A percentile compares a stretch with the other conserved stretches of the same genome.
phyloP scores from a whole-genome alignment of 2,113 vertebrate genomes.

The Microtus montanus region DNA sequence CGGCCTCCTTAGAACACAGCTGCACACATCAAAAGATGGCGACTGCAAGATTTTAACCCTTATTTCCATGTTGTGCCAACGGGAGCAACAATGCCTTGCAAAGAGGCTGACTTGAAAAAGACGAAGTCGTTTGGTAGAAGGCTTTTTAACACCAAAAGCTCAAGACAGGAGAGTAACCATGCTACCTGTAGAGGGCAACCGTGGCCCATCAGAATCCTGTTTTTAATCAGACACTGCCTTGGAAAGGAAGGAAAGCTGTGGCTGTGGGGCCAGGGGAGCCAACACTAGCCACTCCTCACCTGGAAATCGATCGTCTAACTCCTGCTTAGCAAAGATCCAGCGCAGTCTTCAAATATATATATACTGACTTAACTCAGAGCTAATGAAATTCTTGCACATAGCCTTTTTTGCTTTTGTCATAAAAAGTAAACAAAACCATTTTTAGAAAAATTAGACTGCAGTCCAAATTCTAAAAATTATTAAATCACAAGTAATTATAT shows the following conservation, averaged over 20 bases:
- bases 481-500: not conserved
- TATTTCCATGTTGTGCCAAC: not conserved
- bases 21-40: not conserved
- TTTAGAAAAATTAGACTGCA: not conserved
- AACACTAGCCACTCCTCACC: not conserved
- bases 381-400: not conserved
- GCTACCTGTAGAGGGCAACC: conserved; percentile 61
- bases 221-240: not conserved
- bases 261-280: not conserved
- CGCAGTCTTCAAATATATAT: not conserved
- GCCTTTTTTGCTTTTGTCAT: not conserved
- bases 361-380: not conserved
- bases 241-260: not conserved
- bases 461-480: conserved; percentile 39
- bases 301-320: not conserved
- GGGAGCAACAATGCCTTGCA: accelerated
- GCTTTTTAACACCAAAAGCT: not conserved
- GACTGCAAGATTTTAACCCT: not conserved
- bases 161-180: not conserved
- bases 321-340: not conserved
- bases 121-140: not conserved
- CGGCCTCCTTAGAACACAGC: too few species aligned
- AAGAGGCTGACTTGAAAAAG: not conserved
- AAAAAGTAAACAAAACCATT: not conserved
- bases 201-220: not conserved